Evolutionary conservation across 1,140 invertebrate genomes (phyloP), one percentile per base, ranked within the genome.

Genomic region (Drosophila tristis): DNA sequence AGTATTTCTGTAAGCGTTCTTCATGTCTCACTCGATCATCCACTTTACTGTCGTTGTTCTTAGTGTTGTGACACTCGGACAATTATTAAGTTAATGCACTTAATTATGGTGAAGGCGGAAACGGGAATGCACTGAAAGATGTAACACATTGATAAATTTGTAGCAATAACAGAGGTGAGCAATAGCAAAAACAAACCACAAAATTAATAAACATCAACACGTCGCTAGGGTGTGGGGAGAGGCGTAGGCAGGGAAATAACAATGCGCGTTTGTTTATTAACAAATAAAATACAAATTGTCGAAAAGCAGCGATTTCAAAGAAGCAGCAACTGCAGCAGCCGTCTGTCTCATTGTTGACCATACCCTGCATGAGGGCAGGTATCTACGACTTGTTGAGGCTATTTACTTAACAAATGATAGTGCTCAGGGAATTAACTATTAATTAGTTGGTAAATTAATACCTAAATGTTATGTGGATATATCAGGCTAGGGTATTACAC

Each of bases 251-350:
- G 16, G 7, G n/a, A 39, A 62, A 54, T 47, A 61, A 57, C 42
- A 71, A 72, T 61, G 53, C 57, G 29, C 43, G 35, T 54, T 16
- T 16, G 74, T 62, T 68, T 74, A 58, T 60, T 23, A 67, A 44
- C 11, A 72, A 50, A 75, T 76, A 61, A 79, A 79, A 59, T 64
- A 84, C 84, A 84, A 79, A 84, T 84, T 84, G 54, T 84, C 67
- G 66, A 44, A 45, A 47, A 58, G 35, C 35, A 45, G 43, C 49
- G 43, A 65, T 74, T 75, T 61, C 48, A 31, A 47, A 54, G 64
- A 72, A 75, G 43, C 70, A 44, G 70, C 35, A 56, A 66, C 42
- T 75, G 72, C 77, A 74, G 35, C 51, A 26, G 5, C 16, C 13
- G 1, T 56, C 7, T 25, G 20, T 62, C 35, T 39, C 23, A 26